A percentile compares a stretch with the other conserved stretches of the same genome.
Conservation (phyloP, 2,888 invertebrate genomes). For the Melanchra persicariae region DNA sequence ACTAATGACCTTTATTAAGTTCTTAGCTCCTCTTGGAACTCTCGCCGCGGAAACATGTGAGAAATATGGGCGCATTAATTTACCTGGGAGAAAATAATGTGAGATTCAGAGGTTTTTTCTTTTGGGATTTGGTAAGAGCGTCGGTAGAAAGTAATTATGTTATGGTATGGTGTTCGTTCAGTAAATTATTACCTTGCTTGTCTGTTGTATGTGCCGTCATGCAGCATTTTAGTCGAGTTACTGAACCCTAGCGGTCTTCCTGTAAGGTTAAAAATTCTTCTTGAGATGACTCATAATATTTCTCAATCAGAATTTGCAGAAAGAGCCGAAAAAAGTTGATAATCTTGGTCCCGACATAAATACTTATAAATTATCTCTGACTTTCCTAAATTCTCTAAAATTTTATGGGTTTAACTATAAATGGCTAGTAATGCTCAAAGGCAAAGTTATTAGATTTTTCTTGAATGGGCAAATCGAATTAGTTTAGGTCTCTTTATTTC, state of each 20-base stretch:
- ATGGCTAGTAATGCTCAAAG: neutral
- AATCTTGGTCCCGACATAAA: neutral
- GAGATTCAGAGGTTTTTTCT: neutral
- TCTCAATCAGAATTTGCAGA: too few relatives aligned
- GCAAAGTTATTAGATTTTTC: neutral
- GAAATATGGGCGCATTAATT: slow-evolving; percentile 28
- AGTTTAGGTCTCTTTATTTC: neutral
- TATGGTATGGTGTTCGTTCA: neutral
- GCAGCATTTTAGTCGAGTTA: too few relatives aligned
- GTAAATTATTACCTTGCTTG: neutral
- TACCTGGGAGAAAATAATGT: neutral
- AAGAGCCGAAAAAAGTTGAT: too few relatives aligned
- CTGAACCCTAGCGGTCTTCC: too few relatives aligned
- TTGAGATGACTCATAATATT: too few relatives aligned
- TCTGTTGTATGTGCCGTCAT: too few relatives aligned
- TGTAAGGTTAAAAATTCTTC: too few relatives aligned
- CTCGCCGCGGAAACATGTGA: neutral
- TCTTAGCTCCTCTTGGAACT: slow-evolving; percentile 19
- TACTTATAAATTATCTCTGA: neutral
- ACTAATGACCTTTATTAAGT: slow-evolving; percentile 43
- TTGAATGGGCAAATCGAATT: slow-evolving; percentile 1
- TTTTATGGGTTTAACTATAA: slow-evolving; percentile 1
- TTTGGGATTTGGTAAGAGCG: neutral
- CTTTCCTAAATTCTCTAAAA: neutral
- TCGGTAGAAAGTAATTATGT: neutral